These are phyloP conservation scores for Plotosus lineatus DNA, from an alignment of 2,113 vertebrate genomes.

Conservation along the genomic window DNA sequence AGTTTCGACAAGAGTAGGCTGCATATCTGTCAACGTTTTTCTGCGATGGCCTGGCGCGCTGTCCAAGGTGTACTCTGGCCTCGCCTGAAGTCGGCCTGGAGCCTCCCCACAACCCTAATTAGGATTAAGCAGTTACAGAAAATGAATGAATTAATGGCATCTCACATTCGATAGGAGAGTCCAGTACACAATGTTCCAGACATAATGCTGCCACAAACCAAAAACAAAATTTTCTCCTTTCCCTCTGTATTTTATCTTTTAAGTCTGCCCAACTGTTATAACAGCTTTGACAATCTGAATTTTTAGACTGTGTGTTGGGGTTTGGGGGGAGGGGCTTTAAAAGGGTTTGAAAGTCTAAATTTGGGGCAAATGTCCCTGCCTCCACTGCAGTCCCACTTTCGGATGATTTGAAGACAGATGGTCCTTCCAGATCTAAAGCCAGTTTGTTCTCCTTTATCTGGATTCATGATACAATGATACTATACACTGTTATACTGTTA, in stretches of 20 bases:
- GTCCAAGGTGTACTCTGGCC: no score
- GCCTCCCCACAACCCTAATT: no score
- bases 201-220: conserved; percentile 43
- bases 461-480: not conserved
- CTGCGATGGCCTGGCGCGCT: no score
- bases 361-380: conserved; percentile 32
- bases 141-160: no score
- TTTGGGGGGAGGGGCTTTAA: conserved; percentile 39
- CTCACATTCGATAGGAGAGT: no score
- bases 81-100: no score
- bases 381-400: not conserved
- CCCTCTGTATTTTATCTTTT: not conserved
- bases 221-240: conserved; percentile 12
- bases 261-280: conserved; percentile 11
- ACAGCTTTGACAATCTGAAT: conserved; percentile 13
- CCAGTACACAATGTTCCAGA: conserved; percentile 40
- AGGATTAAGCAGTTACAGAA: no score
- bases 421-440: conserved; percentile 56
- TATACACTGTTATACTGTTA: not conserved
- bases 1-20: no score
- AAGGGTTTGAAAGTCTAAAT: conserved; percentile 27
- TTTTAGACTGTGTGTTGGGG: conserved; percentile 45
- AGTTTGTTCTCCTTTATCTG: conserved; percentile 23
- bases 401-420: conserved; percentile 47
- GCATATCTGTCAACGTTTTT: no score